Evolutionary conservation across 2,113 vertebrate genomes (phyloP).

Genomic region (Grus americana): DNA sequence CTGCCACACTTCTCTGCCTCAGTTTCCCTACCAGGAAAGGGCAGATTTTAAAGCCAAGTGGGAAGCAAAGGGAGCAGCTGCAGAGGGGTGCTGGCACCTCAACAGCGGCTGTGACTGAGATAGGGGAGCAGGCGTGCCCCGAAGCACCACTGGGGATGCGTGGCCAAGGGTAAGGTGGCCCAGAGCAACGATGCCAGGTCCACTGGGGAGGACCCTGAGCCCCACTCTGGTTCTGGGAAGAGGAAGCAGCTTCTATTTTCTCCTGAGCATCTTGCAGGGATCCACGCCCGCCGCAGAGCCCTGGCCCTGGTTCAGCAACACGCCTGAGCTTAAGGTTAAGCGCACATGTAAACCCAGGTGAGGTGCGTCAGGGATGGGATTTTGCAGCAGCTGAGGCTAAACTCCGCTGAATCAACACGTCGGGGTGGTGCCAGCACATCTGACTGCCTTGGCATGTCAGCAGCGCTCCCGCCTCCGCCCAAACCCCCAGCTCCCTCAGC

Average conservation of each 20-base stretch:
- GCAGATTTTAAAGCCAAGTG: not conserved
- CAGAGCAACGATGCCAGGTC: not conserved
- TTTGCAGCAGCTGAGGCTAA: not conserved
- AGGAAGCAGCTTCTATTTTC: not conserved
- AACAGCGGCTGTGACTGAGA: accelerated
- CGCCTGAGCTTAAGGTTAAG: not conserved
- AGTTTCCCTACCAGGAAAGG: not conserved
- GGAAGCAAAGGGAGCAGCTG: accelerated
- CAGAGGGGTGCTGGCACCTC: not conserved
- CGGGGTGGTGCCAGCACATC: not conserved
- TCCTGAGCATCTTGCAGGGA: not conserved
- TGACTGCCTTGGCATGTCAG: not conserved
- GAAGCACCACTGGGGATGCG: not conserved
- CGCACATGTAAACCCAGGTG: not conserved
- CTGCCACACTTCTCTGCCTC: not conserved
- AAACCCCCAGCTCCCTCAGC: not conserved
- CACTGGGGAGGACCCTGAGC: accelerated
- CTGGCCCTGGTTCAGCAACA: not conserved
- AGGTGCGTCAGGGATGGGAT: not conserved
- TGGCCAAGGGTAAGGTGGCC: accelerated
- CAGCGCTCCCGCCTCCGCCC: not conserved
- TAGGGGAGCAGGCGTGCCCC: not conserved
- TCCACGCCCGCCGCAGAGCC: not conserved
- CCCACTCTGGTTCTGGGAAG: accelerated
- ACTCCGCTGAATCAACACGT: not conserved